Base-by-base conservation (phyloP, 2,797 vertebrate species). In the Dryobates pubescens region DNA sequence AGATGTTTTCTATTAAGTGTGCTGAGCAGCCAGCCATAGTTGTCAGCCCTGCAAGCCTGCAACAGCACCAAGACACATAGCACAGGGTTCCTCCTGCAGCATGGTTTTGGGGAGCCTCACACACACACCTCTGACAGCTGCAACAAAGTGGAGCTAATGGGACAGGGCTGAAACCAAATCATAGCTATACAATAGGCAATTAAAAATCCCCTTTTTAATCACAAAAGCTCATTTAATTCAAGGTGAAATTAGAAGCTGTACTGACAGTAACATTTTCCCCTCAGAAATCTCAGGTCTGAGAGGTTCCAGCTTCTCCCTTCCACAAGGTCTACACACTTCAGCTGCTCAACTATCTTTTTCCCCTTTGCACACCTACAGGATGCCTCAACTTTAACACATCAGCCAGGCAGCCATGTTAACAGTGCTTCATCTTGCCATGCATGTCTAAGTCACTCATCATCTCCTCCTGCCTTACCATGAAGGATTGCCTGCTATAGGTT, bases 101-200 rank as follows among this genome's bases (percentile, higher is more conserved):
- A 0, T 3, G 5, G 16, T n/a, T n/a, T 70, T 26, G 82, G 75
- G 75, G 49, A 16, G 65, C 32, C 51, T 63, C 1, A 0, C 56
- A 0, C 56, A 0, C 56, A 47, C 64, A 59, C 24, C 26, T 71
- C 43, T 4, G 20, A 24, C 65, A 34, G 38, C 47, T 47, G 38
- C 24, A 68, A 32, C 36, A 22, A 18, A 29, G 34, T 6, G 23
- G 24, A 74, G 22, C 36, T 54, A 47, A 43, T 3, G 30, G 24
- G 71, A 47, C 14, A 81, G 73, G 36, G n/a, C 30, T 62, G 27
- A 77, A 26, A 10, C 73, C 72, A 41, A 47, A 29, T 3, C 20
- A n/a, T 0, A 64, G 26, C 56, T 24, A 47, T 3, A 43, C 23
- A 54, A 32, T 6, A 19, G 2, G 38, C 38, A 64, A 69, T 34